Conservation (phyloP, 2,797 vertebrate genomes). For the Setipinna tenuifilis region DNA sequence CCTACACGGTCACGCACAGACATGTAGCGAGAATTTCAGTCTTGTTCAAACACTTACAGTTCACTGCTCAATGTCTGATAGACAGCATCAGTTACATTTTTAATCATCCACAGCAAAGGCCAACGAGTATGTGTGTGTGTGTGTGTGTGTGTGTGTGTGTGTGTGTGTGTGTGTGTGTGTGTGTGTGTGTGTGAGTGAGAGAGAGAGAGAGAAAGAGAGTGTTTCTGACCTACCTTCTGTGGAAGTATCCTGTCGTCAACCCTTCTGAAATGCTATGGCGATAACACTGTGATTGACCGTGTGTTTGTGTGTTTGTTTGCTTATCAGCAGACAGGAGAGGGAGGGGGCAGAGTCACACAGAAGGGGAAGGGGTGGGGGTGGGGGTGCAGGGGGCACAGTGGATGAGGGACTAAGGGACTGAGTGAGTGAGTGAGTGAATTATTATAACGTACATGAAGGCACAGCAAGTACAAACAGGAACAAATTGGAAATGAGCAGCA, state of each 20-base stretch:
- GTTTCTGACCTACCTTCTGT: neutral
- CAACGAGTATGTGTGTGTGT: neutral
- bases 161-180: neutral
- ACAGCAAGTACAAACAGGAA: neutral
- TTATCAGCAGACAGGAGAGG: too few relatives aligned
- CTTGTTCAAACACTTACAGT: neutral
- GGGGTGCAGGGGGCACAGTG: neutral
- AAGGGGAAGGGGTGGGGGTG: neutral
- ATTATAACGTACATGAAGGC: neutral
- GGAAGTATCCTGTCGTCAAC: neutral
- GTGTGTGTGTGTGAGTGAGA: constrained; percentile 5
- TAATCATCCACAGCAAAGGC: neutral
- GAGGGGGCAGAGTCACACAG: too few relatives aligned
- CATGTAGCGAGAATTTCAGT: neutral
- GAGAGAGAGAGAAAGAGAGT: neutral
- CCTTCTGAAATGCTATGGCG: neutral
- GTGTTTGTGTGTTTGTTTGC: neutral
- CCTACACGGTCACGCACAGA: neutral
- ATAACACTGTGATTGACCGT: neutral
- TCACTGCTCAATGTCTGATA: neutral
- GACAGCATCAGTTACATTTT: neutral
- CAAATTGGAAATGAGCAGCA: neutral
- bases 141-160: neutral
- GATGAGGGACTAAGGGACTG: neutral
- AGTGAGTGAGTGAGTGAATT: neutral